Base-by-base conservation (phyloP, 2,797 vertebrate species). In the Hybognathus amarus region DNA sequence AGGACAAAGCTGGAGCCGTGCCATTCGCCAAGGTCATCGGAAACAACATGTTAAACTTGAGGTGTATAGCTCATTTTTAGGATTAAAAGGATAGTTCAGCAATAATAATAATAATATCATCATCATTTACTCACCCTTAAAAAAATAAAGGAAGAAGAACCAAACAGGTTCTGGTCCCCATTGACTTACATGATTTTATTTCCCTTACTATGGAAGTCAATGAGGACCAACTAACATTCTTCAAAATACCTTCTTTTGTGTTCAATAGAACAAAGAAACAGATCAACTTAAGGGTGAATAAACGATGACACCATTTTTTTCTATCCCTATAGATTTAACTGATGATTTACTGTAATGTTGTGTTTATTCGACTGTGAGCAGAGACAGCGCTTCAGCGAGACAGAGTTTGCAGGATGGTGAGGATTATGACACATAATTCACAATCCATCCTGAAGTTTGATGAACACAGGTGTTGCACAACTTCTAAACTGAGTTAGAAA, bases 401-500 rank as follows among this genome's bases (percentile, higher is more conserved):
- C 75, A 30, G 47, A 56, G 64, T 38, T 59, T 42, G 11, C 78
- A 80, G 36, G 67, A 52, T 1, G 8, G 38, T 33, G 52, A 74
- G 69, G 50, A 61, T 47, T 61, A 47, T 74, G 27, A 63, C 59
- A 64, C 68, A 63, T 24, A 36, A 6, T 45, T 71, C 67, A 71
- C 67, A 80, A 38, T 69, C 50, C 30, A 36, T 38, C 18, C 67
- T 40, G 66, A 59, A 54, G 22, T 10, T 24, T n/a, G 45, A 18
- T 36, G 8, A 67, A 67, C 77, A 27, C 45, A 73, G 66, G 47
- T 20, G 22, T 52, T 64, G 17, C 77, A 24, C 64, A 40, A 42
- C 20, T 6, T 24, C 47, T 68, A 68, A 13, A 17, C 68, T 68
- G 47, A 63, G 66, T 5, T 56, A 5, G 3, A 69, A 56, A 36